Percentiles rank a stretch among this genome's conserved stretches.
Evolutionary conservation across 2,888 invertebrate genomes (phyloP).

Genomic region (Balanococcus diminutus): DNA sequence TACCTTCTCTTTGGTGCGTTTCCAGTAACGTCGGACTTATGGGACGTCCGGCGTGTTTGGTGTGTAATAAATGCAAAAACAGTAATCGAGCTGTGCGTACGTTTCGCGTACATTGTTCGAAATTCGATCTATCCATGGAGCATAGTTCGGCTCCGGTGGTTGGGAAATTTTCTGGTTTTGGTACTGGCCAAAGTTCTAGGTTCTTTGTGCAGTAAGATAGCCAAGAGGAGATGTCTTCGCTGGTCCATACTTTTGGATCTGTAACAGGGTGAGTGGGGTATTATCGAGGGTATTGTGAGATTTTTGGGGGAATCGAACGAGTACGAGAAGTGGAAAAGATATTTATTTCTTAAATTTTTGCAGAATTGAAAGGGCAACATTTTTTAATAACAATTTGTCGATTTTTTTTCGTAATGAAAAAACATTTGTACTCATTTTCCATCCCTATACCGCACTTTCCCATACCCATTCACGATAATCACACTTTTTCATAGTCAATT

Average conservation of each 20-base stretch:
- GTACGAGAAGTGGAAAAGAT: neutral
- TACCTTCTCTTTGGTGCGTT: constrained; percentile 56
- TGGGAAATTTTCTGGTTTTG: constrained; percentile 66
- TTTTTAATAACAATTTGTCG: too few species aligned
- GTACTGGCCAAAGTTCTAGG: constrained; percentile 67
- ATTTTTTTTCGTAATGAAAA: too few species aligned
- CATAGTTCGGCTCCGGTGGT: constrained; percentile 67
- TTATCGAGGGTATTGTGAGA: neutral
- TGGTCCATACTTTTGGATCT: constrained; percentile 72
- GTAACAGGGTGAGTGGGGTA: constrained; percentile 57
- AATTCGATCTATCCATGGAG: constrained; percentile 69
- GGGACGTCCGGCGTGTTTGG: constrained; percentile 67
- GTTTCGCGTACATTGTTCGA: constrained; percentile 66
- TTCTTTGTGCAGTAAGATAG: constrained; percentile 68
- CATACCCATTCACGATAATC: too few species aligned
- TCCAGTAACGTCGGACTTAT: constrained; percentile 63
- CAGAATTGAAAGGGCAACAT: too few species aligned
- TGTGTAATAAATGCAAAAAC: constrained; percentile 69
- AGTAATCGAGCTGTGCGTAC: constrained; percentile 66
- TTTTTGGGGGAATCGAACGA: neutral
- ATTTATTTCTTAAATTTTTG: too few species aligned
- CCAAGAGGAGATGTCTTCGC: constrained; percentile 68
- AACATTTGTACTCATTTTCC: too few species aligned
- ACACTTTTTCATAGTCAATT: too few species aligned
- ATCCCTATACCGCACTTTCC: too few species aligned